phyloP scores from a whole-genome alignment of 2,797 vertebrate genomes.

The Zalophus californianus region DNA sequence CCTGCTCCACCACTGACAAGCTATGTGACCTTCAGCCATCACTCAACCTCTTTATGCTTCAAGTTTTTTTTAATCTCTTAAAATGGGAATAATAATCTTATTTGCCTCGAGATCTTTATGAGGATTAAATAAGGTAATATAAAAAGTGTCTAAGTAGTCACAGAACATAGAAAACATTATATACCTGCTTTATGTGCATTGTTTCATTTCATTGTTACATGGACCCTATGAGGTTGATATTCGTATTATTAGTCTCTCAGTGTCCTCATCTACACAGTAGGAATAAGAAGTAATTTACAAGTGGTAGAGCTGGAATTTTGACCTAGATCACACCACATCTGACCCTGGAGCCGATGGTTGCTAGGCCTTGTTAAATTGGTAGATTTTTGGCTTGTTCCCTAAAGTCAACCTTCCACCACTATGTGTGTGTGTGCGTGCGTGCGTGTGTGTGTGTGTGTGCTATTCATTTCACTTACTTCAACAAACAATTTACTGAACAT shows the following conservation, averaged over 20 bases:
- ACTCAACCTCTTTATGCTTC: not conserved
- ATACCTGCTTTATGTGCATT: not conserved
- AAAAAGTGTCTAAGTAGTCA: not conserved
- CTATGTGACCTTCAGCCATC: not conserved
- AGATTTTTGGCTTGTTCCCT: not conserved
- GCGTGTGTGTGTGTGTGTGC: not conserved
- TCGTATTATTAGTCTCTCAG: not conserved
- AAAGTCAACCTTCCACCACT: not conserved
- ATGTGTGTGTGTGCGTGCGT: not conserved
- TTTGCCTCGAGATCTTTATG: not conserved
- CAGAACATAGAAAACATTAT: not conserved
- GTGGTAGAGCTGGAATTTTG: not conserved
- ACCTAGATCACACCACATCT: not conserved
- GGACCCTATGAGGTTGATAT: not conserved
- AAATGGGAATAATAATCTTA: not conserved
- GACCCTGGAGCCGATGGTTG: not conserved
- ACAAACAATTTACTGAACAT: not conserved
- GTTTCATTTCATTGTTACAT: conserved; percentile 10
- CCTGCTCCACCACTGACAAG: not conserved
- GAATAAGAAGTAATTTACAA: not conserved
- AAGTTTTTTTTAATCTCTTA: not conserved
- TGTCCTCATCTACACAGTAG: not conserved
- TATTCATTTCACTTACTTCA: not conserved
- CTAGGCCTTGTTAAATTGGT: not conserved
- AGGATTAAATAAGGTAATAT: not conserved